Evolutionary conservation across 2,888 invertebrate genomes (phyloP).

Genomic region (Slavum lentiscoides): DNA sequence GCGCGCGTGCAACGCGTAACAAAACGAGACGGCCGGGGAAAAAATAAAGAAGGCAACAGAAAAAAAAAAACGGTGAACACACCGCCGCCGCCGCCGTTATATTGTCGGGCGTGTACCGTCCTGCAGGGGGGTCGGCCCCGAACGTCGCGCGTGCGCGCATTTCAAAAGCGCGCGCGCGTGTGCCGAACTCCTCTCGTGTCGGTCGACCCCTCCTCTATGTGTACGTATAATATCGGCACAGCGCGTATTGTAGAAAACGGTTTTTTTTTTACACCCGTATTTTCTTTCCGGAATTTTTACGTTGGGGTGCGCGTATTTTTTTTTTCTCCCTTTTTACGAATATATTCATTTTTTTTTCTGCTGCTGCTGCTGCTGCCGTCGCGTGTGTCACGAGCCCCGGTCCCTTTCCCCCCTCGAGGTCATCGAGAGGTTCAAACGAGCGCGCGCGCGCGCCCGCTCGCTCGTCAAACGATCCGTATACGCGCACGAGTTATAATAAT

Average conservation of each 20-base stretch:
- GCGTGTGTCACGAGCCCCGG: conserved; percentile 15
- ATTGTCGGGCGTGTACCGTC: background rate
- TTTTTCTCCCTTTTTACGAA: conserved; percentile 21
- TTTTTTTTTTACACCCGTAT: conserved; percentile 47
- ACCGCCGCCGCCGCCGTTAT: background rate
- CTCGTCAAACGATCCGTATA: conserved; percentile 2
- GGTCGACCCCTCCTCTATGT: conserved; percentile 29
- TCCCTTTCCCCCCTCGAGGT: conserved; percentile 37
- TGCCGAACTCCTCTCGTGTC: background rate
- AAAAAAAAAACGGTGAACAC: conserved; percentile 28
- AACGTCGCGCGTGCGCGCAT: conserved; percentile 44
- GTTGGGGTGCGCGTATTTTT: conserved; percentile 41
- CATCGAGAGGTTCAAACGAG: conserved; percentile 41
- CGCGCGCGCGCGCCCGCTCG: too few relatives aligned
- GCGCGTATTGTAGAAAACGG: conserved; percentile 37
- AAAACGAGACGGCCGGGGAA: background rate
- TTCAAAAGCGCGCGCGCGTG: conserved; percentile 49
- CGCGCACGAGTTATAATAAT: background rate
- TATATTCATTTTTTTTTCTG: conserved; percentile 29
- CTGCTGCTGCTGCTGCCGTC: background rate
- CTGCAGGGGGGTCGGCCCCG: conserved; percentile 12
- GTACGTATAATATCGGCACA: too few relatives aligned
- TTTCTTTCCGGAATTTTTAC: conserved; percentile 40
- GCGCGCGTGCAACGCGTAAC: background rate
- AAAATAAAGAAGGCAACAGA: background rate